These are phyloP conservation scores for Nipponia nippon DNA, from an alignment of 2,113 vertebrate species.

Conservation along the genomic window DNA sequence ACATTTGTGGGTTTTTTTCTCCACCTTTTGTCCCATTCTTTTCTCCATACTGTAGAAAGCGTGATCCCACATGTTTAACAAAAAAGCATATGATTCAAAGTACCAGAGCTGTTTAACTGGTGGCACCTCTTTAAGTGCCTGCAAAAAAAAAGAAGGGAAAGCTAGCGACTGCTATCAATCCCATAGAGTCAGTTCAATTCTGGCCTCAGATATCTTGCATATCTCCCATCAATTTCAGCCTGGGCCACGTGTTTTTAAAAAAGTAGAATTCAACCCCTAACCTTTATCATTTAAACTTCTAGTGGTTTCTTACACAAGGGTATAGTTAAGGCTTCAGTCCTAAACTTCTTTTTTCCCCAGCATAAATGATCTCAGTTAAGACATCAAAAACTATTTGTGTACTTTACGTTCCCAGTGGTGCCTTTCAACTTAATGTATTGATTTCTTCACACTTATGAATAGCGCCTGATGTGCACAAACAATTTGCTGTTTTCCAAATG, in stretches of 20 bases:
- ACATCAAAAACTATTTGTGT: rapidly evolving
- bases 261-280: background rate
- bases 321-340: background rate
- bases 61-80: background rate
- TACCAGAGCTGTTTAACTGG: background rate
- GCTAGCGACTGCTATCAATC: background rate
- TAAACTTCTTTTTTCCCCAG: background rate
- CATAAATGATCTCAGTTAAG: background rate
- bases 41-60: background rate
- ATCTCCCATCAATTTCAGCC: background rate
- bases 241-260: background rate
- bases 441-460: background rate
- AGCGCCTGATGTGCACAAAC: background rate
- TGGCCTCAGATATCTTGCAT: background rate
- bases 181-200: background rate
- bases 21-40: background rate
- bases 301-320: background rate
- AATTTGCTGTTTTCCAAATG: background rate
- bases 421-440: background rate
- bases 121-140: background rate
- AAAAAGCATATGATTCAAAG: rapidly evolving
- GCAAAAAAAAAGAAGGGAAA: background rate
- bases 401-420: background rate
- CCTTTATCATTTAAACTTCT: background rate
- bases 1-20: rapidly evolving